Evolutionary conservation across 2,888 invertebrate species (phyloP).

Genomic region (Empis stercorea): DNA sequence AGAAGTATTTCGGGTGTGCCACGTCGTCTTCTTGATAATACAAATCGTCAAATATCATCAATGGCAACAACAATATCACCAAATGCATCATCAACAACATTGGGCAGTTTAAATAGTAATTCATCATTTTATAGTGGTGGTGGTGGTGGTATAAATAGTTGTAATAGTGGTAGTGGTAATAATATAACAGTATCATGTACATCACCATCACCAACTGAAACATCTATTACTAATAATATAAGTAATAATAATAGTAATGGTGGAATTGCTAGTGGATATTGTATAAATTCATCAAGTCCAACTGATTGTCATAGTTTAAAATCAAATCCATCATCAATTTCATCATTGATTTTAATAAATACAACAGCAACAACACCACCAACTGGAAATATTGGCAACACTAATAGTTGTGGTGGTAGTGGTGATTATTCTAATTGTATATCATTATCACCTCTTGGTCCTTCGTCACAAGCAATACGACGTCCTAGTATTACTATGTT

Average conservation of each 20-base stretch:
- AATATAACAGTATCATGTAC: neutral
- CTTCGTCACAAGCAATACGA: constrained; percentile 31
- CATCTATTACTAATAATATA: constrained; percentile 11
- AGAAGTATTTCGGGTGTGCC: constrained; percentile 36
- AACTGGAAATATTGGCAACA: neutral
- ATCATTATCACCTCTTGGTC: constrained; percentile 32
- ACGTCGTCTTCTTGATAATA: constrained; percentile 33
- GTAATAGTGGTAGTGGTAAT: constrained; percentile 10
- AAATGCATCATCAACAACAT: constrained; percentile 14
- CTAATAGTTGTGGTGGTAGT: constrained; percentile 4
- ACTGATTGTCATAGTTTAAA: constrained; percentile 32
- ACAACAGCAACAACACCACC: constrained; percentile 24
- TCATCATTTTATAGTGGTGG: constrained; percentile 2
- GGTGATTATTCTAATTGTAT: constrained; percentile 13
- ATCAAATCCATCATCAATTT: constrained; percentile 30
- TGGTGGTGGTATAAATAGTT: constrained; percentile 10
- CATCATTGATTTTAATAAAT: constrained; percentile 25
- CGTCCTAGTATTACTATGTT: constrained; percentile 38
- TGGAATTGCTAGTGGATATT: neutral
- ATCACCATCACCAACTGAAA: constrained; percentile 13
- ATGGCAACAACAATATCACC: constrained; percentile 20
- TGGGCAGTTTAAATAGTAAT: constrained; percentile 3
- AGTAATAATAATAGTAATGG: neutral
- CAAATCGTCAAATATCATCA: constrained; percentile 27
- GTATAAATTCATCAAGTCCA: constrained; percentile 22